Conservation (phyloP, 2,888 invertebrate species). For the Tiliacea aurago region DNA sequence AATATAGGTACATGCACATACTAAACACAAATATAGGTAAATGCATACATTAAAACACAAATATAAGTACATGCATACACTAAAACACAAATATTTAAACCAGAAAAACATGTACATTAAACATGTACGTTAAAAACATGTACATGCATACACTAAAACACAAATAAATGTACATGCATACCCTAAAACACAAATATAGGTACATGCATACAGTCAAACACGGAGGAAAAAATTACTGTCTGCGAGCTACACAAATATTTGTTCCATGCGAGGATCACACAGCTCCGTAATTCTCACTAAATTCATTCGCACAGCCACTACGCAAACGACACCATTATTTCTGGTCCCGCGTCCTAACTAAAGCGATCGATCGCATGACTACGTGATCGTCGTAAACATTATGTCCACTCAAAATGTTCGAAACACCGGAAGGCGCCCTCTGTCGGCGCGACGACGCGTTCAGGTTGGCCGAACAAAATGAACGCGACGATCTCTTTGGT, state of each 20-base stretch:
- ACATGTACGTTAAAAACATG: no score
- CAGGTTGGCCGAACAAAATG: neutral
- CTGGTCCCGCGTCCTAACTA: neutral
- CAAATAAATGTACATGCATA: no score
- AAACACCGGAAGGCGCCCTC: neutral
- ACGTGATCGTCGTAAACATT: neutral
- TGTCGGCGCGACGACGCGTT: neutral
- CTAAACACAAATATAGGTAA: no score
- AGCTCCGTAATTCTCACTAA: neutral
- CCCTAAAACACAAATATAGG: no score
- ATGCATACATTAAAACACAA: no score
- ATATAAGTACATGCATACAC: no score
- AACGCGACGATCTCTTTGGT: neutral
- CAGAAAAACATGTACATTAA: no score
- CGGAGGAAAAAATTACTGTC: no score
- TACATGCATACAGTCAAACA: no score
- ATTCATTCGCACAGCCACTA: neutral
- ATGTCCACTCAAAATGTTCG: neutral
- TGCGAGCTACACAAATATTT: neutral
- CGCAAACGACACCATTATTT: neutral
- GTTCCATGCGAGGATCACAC: neutral
- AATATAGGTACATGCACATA: no score
- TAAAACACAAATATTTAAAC: no score
- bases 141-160: no score
- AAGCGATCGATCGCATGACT: neutral